These are phyloP conservation scores for Rhabdomys pumilio DNA, from an alignment of 2,797 vertebrate genomes.

Conservation along the genomic window DNA sequence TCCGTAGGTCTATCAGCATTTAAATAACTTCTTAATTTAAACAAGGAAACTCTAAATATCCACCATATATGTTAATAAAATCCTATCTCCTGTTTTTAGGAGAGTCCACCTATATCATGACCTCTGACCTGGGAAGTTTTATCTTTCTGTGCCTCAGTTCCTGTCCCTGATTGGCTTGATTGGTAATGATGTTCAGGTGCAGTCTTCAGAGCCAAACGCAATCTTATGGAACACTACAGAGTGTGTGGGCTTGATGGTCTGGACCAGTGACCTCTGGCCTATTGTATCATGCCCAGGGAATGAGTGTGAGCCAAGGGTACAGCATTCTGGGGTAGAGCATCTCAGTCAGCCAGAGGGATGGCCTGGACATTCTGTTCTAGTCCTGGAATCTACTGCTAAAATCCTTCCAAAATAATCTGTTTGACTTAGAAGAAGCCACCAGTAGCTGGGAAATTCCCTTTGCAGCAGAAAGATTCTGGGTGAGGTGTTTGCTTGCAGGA, in stretches of 20 bases:
- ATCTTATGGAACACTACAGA: no score
- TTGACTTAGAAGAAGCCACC: background rate
- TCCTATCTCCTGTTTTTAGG: background rate
- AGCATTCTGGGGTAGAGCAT: background rate
- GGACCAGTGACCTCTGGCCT: background rate
- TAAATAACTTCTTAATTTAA: background rate
- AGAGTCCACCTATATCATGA: background rate
- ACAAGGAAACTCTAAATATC: background rate
- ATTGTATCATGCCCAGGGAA: background rate
- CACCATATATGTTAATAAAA: background rate
- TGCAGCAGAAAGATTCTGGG: background rate
- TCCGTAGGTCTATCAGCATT: background rate
- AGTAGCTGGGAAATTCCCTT: background rate
- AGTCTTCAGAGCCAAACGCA: background rate
- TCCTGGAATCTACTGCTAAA: background rate
- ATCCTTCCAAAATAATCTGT: background rate
- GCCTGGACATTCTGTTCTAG: background rate
- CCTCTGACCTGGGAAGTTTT: background rate
- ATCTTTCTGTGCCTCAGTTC: constrained; percentile 19
- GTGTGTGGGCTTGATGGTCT: background rate
- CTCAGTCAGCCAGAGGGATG: background rate
- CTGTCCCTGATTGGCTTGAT: background rate
- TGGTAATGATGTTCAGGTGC: background rate
- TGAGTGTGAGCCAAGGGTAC: rapidly evolving
- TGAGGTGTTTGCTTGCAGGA: background rate